Evolutionary conservation across 2,797 vertebrate genomes (phyloP).

Genomic region (Eremophila alpestris): DNA sequence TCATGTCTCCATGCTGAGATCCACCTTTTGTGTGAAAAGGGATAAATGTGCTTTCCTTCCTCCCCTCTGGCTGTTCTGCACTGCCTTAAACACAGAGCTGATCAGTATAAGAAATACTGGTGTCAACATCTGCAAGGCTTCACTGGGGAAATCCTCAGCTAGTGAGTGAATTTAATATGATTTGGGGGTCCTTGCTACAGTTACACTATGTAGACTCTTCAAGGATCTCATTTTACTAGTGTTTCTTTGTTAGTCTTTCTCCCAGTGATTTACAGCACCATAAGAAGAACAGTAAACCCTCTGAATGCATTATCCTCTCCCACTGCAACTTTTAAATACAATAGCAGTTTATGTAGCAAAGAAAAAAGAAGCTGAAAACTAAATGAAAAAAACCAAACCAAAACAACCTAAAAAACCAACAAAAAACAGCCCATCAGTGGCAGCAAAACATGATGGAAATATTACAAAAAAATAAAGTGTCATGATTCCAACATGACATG

Average conservation of each 20-base stretch:
- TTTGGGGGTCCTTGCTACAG: not conserved
- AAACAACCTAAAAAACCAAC: not conserved
- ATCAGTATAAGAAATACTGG: not conserved
- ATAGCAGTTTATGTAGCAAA: not conserved
- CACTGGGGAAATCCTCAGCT: not conserved
- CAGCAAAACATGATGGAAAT: not conserved
- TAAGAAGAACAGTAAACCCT: not conserved
- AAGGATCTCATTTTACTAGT: not conserved
- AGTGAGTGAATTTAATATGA: not conserved
- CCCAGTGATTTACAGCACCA: not conserved
- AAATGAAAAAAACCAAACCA: not conserved
- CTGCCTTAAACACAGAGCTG: not conserved
- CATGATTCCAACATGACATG: not conserved
- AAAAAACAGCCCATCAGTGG: fast-evolving
- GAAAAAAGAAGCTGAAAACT: not conserved
- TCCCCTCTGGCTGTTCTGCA: not conserved
- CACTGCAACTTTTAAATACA: not conserved
- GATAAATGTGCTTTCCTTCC: not conserved
- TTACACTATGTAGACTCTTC: not conserved
- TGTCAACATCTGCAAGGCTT: not conserved
- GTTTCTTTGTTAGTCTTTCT: not conserved
- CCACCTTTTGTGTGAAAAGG: not conserved
- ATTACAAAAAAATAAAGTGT: not conserved
- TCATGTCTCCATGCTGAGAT: not conserved
- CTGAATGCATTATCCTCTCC: not conserved